Percentiles rank a stretch among this genome's conserved stretches.
phyloP scores from a whole-genome alignment of 2,888 invertebrate species.

The Platycheirus albimanus region DNA sequence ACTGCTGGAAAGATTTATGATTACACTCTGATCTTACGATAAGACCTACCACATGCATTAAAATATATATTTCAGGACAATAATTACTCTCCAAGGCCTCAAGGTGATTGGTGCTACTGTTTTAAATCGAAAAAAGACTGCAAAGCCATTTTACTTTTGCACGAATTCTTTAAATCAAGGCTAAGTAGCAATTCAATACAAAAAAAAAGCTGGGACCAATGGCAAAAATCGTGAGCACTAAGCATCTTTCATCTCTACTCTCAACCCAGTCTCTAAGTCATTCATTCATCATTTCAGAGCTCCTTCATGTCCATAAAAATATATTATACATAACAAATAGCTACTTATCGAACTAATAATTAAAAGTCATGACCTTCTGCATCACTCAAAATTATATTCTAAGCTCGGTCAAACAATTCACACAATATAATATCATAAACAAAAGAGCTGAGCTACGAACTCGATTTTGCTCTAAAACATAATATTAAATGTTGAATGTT shows the following conservation, averaged over 20 bases:
- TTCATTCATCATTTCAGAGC: no score
- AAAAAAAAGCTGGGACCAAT: no score
- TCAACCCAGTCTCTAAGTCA: no score
- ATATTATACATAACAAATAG: background rate
- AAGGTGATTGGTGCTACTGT: constrained; percentile 40
- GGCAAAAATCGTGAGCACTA: no score
- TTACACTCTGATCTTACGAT: constrained; percentile 55
- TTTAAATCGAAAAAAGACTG: background rate
- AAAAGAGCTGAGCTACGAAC: constrained; percentile 59
- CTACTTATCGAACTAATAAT: constrained; percentile 9
- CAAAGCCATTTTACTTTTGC: no score
- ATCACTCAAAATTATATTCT: constrained; percentile 14
- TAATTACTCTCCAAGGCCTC: no score
- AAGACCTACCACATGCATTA: constrained; percentile 37
- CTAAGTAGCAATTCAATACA: no score
- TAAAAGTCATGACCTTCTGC: constrained; percentile 36
- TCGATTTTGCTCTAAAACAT: constrained; percentile 15
- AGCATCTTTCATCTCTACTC: no score
- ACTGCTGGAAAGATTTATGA: constrained; percentile 68
- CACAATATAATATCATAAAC: constrained; percentile 28
- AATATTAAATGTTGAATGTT: constrained; percentile 5
- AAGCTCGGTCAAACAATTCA: background rate
- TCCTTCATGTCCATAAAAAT: no score
- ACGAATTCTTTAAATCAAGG: no score
- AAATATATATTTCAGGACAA: background rate